A percentile compares a stretch with the other conserved stretches of the same genome.
Evolutionary conservation across 2,113 vertebrate genomes (phyloP).

Genomic region (Anthoscopus minutus): DNA sequence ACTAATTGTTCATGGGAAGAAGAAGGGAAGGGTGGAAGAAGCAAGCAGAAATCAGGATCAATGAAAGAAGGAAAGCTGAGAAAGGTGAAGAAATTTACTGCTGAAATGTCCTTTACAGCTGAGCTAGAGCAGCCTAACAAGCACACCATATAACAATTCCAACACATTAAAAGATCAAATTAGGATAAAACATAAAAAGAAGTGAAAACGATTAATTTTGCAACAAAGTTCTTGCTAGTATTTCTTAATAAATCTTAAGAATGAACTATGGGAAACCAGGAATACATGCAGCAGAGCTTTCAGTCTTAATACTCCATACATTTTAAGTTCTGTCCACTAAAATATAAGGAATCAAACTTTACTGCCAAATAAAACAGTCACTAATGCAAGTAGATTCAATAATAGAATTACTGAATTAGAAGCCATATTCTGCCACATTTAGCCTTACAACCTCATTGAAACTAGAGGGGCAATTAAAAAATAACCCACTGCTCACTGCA

Average conservation of each 20-base stretch:
- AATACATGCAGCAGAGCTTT: background rate
- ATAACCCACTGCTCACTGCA: background rate
- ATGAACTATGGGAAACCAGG: background rate
- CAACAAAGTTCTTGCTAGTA: background rate
- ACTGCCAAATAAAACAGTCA: background rate
- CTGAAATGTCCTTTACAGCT: background rate
- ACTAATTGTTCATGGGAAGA: background rate
- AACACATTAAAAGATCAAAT: background rate
- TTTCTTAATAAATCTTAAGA: background rate
- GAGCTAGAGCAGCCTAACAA: background rate
- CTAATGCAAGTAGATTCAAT: background rate
- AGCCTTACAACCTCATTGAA: background rate
- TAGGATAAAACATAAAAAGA: background rate
- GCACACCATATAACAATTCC: background rate
- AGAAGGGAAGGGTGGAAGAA: background rate
- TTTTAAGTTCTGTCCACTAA: background rate
- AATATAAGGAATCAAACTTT: background rate
- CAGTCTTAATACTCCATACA: background rate
- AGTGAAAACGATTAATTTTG: background rate
- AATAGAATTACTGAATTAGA: background rate
- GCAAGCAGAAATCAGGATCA: background rate
- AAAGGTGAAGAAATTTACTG: background rate
- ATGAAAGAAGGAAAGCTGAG: background rate
- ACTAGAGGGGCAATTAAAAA: background rate
- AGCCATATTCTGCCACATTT: background rate